phyloP scores from a whole-genome alignment of 2,113 vertebrate genomes.

The Callocephalon fimbriatum region DNA sequence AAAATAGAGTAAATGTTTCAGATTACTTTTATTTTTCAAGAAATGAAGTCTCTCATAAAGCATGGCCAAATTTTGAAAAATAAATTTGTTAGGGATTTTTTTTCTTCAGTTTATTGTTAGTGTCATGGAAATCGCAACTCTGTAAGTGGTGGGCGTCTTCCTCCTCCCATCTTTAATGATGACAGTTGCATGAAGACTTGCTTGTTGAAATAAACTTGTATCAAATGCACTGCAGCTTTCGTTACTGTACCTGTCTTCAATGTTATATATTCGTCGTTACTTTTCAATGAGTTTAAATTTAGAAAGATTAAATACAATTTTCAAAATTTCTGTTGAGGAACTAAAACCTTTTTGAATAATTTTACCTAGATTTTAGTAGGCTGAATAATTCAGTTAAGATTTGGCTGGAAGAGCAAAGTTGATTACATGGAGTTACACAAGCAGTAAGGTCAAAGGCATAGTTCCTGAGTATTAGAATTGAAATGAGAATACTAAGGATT shows the following conservation, averaged over 20 bases:
- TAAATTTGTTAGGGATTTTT: not conserved
- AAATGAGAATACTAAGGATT: not conserved
- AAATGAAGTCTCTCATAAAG: not conserved
- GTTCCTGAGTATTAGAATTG: not conserved
- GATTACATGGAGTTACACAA: not conserved
- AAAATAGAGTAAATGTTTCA: not conserved
- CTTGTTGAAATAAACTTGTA: not conserved
- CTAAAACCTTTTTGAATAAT: not conserved
- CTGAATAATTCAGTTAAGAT: not conserved
- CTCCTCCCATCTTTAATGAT: not conserved
- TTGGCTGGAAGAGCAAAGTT: not conserved
- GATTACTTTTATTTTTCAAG: not conserved
- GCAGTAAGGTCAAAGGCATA: not conserved
- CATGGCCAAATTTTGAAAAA: not conserved
- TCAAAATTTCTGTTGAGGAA: not conserved
- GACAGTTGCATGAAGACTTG: not conserved
- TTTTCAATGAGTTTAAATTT: not conserved
- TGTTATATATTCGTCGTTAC: accelerated
- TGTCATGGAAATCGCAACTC: not conserved
- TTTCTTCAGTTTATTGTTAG: not conserved
- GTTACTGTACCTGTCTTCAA: not conserved
- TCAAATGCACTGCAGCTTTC: not conserved
- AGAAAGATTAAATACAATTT: not conserved
- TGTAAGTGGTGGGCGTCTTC: not conserved
- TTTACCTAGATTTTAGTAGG: not conserved